Base-by-base conservation (phyloP, 2,888 invertebrate species). In the Acanthacorydalis orientalis region DNA sequence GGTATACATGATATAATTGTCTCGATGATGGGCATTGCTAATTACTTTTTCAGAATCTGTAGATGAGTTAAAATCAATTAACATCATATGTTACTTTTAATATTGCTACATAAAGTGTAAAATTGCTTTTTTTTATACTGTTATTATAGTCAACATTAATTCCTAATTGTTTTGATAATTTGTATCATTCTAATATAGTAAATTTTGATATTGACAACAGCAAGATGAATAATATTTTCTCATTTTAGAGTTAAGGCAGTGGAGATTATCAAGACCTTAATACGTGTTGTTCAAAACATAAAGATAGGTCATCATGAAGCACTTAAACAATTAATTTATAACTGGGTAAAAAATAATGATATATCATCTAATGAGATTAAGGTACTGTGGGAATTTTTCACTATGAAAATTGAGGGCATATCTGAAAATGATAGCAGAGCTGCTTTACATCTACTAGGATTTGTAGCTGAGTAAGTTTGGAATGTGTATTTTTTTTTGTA, bases 311-410 rank as follows among this genome's bases (percentile, higher is more conserved):
- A 80, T 52, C 64, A 75, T 43, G 69, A 71, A 2, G 77, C 80
- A 11, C 64, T 83, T 51, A 75, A 78, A 53, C 66, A 69, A 51
- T 64, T 84, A 49, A 68, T 84, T 40, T 62, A 69, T 11, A 74
- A 79, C 58, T 78, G 82, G 72, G 70, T 77, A 2, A 60, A 64
- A 43, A 67, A 68, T 33, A 75, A 72, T 4, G 72, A 73, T 39
- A 64, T 83, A 9, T 72, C 74, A 53, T 68, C 68, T 43, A 60
- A 65, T 15, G 68, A 74, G 39, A 69, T 74, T 49, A 68, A 88
- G 73, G 77, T 86, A 10, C 69, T 93, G 50, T 93, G 90, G 83
- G 85, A 90, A 64, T 79, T 79, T 57, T 89, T 87, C 60, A 75
- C 86, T 0, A 73, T 82, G 56, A 80, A 83, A 59, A 69, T 78